Base-by-base conservation (phyloP, 2,888 invertebrate genomes). In the Phortica magna region DNA sequence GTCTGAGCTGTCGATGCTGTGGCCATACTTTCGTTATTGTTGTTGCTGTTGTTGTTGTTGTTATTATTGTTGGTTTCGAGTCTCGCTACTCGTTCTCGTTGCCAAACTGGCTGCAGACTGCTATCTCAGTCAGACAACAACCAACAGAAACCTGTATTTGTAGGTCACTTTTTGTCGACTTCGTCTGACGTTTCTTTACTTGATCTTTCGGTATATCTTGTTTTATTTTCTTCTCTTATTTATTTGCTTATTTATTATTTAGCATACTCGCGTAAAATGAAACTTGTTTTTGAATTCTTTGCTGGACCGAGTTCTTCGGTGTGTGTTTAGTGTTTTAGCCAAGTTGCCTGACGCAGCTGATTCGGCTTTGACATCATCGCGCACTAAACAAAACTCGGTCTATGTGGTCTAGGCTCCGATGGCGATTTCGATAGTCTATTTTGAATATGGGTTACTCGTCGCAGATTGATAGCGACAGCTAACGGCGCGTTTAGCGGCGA, bases 131-230 rank as follows among this genome's bases (percentile, higher is more conserved):
- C 53, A 61, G 12, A 68, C 17, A 19, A 61, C 10, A 17, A 22
- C 10, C 17, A 4, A 61, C 31, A 78, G 83, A 88, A 90, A 90
- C 90, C 85, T 86, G 90, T 90, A 89, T 90, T 90, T 90, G 87
- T 90, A 90, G 90, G 90, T 90, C 90, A 90, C 90, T 90, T 89
- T 85, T 78, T 84, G 4, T 22, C 61, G 61, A 48, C 48, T 79
- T 76, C 74, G 76, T 73, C 75, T 77, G 65, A 74, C 73, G 75
- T 81, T 31, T 72, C 22, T 55, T 73, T 75, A 31, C 75, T n/a
- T 59, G 42, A 76, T 78, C 17, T 73, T 76, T 76, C 57, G 22
- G 42, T 31, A 67, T 76, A 19, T 68, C 39, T 74, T 77, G 57
- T 72, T 80, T 82, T 74, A 82, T 83, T 85, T 81, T 81, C 80